These are phyloP conservation scores for Dipodomys ordii DNA, from an alignment of 2,113 vertebrate species.

Conservation along the genomic window DNA sequence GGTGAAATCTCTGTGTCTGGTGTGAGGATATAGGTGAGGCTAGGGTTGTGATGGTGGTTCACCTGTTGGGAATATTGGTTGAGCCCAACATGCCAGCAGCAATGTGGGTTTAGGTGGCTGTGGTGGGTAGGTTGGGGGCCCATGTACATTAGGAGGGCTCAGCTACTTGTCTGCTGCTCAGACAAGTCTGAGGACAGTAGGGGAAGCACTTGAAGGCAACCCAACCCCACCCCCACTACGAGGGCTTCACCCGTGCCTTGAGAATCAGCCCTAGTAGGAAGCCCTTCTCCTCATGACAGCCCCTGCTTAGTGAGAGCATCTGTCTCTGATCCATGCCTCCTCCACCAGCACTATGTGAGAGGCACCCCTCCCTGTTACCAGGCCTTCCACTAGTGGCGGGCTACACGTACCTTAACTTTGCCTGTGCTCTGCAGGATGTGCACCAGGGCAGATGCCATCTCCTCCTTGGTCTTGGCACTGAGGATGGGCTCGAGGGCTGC, in stretches of 20 bases:
- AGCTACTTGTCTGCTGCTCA: background rate
- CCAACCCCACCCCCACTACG: background rate
- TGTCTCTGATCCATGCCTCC: background rate
- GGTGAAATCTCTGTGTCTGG: too few species aligned
- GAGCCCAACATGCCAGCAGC: background rate
- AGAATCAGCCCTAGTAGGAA: background rate
- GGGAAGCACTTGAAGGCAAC: background rate
- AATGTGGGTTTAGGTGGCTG: background rate
- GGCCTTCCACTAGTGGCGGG: background rate
- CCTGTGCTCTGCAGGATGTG: conserved; percentile 99
- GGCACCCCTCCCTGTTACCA: rapidly evolving
- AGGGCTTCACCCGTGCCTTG: background rate
- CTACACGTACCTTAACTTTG: conserved; percentile 95
- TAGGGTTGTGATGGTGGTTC: background rate
- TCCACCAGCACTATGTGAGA: background rate
- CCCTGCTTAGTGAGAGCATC: background rate
- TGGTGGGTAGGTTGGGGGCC: background rate
- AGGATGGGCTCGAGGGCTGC: conserved; percentile 96
- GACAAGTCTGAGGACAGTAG: background rate
- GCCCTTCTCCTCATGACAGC: background rate
- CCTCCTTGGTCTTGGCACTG: conserved; percentile 99
- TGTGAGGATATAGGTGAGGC: background rate
- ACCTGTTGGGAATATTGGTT: background rate
- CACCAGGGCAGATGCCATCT: conserved; percentile 97
- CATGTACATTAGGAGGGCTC: background rate